Evolutionary conservation across 1,140 invertebrate genomes (phyloP).

Genomic region (Aphaenogaster rudis): DNA sequence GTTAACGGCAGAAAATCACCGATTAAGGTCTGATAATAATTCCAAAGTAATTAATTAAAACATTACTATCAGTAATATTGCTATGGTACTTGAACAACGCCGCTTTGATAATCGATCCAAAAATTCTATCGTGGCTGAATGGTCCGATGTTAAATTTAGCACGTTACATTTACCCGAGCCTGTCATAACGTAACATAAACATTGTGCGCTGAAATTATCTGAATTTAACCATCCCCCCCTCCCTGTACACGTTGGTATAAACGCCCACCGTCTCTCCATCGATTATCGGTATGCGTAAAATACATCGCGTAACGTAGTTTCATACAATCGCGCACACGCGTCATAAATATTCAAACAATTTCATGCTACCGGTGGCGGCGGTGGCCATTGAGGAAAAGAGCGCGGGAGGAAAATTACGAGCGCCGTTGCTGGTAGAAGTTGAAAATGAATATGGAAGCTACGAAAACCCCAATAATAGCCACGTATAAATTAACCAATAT

Average conservation of each 20-base stretch:
- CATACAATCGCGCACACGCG: constrained; percentile 22
- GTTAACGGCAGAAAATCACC: background rate
- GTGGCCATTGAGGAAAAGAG: constrained; percentile 48
- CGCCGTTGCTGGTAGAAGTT: constrained; percentile 27
- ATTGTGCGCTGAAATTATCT: constrained; percentile 45
- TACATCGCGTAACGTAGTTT: constrained; percentile 50
- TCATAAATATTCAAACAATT: constrained; percentile 65
- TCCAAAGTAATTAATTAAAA: constrained; percentile 37
- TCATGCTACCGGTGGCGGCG: background rate
- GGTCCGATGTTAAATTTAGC: constrained; percentile 50
- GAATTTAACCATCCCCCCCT: constrained; percentile 12
- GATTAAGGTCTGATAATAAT: constrained; percentile 22
- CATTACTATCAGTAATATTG: constrained; percentile 25
- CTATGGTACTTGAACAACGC: constrained; percentile 7
- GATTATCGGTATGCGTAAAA: constrained; percentile 48
- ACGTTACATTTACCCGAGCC: constrained; percentile 33
- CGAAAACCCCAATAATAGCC: constrained; percentile 33
- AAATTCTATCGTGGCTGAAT: constrained; percentile 38
- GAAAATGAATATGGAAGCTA: constrained; percentile 59
- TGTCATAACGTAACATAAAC: constrained; percentile 59
- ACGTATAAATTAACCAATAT: constrained; percentile 51
- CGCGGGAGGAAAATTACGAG: constrained; percentile 48
- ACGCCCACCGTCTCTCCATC: constrained; percentile 13
- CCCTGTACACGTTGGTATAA: background rate
- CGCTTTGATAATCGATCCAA: constrained; percentile 28